Conservation (phyloP, 2,888 invertebrate species). For the Caenorhabditis sp. region DNA sequence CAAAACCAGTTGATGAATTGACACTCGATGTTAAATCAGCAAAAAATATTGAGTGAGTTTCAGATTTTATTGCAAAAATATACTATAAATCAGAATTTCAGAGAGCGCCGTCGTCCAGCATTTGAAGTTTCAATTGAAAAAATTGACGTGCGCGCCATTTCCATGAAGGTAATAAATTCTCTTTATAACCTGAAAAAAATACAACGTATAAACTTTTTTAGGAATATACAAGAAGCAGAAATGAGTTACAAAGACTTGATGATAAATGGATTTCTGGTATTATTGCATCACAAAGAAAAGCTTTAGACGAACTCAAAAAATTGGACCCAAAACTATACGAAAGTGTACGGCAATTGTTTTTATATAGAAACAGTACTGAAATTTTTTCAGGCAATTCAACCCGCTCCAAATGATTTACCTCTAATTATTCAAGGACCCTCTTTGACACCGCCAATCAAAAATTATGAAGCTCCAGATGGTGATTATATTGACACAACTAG, state of each 20-base stretch:
- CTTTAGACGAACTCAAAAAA: slow-evolving; percentile 81
- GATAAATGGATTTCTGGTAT: slow-evolving; percentile 79
- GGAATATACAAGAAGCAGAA: slow-evolving; percentile 51
- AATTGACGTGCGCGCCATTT: slow-evolving; percentile 71
- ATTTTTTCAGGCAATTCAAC: too few species aligned
- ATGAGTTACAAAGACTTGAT: slow-evolving; percentile 72
- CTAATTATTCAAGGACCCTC: slow-evolving; percentile 80
- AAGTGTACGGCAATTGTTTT: too few species aligned
- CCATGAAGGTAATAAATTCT: slow-evolving; percentile 45
- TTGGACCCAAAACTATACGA: slow-evolving; percentile 87
- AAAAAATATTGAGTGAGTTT: slow-evolving; percentile 60
- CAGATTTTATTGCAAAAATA: too few species aligned
- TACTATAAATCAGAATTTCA: slow-evolving; percentile 43
- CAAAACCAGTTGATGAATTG: slow-evolving; percentile 89
- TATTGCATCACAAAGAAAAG: slow-evolving; percentile 79
- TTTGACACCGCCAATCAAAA: slow-evolving; percentile 83
- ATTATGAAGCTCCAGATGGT: slow-evolving; percentile 86
- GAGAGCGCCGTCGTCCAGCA: slow-evolving; percentile 66
- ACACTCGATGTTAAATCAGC: slow-evolving; percentile 74
- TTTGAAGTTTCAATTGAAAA: slow-evolving; percentile 74
- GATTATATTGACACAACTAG: slow-evolving; percentile 83
- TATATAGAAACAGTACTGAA: too few species aligned
- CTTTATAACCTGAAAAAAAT: neutral
- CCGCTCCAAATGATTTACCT: slow-evolving; percentile 78
- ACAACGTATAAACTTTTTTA: slow-evolving; percentile 19